These are phyloP conservation scores for Pipistrellus kuhlii DNA, from an alignment of 2,797 vertebrate genomes.

Conservation along the genomic window DNA sequence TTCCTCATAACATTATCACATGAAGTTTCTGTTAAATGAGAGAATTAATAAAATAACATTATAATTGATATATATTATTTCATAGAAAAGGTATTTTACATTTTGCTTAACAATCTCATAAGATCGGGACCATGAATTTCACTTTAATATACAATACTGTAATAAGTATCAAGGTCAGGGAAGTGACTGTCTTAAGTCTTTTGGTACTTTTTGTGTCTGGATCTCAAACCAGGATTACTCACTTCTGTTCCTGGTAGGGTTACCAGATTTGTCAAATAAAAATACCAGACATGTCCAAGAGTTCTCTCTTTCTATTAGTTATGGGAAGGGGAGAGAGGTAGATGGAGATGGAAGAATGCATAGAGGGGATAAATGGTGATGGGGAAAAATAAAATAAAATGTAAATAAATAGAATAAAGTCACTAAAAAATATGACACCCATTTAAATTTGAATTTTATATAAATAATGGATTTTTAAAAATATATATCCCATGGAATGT, in stretches of 20 bases:
- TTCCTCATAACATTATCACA: background rate
- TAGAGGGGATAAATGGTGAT: too few species aligned
- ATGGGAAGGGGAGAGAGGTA: too few species aligned
- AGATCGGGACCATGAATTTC: background rate
- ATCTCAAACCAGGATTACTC: background rate
- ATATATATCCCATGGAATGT: background rate
- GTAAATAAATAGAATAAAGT: too few species aligned
- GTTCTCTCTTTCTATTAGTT: too few species aligned
- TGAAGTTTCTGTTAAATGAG: background rate
- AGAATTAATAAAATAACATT: background rate
- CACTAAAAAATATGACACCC: background rate
- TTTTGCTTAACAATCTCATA: background rate
- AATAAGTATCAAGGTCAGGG: background rate
- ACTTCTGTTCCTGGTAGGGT: background rate
- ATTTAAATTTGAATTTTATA: conserved; percentile 2
- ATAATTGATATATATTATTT: background rate
- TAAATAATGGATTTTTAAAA: background rate
- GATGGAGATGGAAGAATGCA: too few species aligned
- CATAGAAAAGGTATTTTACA: background rate
- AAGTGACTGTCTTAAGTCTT: background rate
- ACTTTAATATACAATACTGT: background rate
- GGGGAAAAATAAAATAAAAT: too few species aligned
- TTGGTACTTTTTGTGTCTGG: background rate
- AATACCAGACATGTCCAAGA: too few species aligned
- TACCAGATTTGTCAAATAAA: background rate